A percentile compares a stretch with the other conserved stretches of the same genome.
Conservation (phyloP, 2,113 vertebrate species). For the Seriola dumerili region DNA sequence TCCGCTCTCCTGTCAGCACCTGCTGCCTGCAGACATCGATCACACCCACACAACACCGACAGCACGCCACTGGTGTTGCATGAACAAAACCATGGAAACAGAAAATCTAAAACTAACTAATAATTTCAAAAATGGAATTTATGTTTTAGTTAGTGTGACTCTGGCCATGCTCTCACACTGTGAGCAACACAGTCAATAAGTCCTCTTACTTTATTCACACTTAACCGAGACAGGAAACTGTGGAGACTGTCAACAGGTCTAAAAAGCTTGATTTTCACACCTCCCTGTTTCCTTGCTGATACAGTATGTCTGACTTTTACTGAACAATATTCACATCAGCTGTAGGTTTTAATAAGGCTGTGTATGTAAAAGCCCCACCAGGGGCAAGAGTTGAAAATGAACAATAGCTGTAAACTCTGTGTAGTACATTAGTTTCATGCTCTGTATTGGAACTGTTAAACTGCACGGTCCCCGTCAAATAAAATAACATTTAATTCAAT, state of each 20-base stretch:
- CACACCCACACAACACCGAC: slow-evolving; percentile 34
- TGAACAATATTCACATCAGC: too few species aligned
- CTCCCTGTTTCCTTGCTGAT: background rate
- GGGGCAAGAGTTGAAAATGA: too few species aligned
- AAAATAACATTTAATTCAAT: too few species aligned
- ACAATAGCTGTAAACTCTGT: too few species aligned
- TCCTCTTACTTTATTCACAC: background rate
- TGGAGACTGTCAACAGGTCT: background rate
- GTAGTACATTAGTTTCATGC: too few species aligned
- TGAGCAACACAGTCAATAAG: background rate
- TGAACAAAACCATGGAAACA: background rate
- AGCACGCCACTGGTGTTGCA: slow-evolving; percentile 1
- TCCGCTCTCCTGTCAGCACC: slow-evolving; percentile 37
- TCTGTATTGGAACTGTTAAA: too few species aligned
- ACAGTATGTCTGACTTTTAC: background rate
- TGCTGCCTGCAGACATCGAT: slow-evolving; percentile 56
- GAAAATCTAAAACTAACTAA: background rate
- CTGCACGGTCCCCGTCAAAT: too few species aligned
- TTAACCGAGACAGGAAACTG: background rate
- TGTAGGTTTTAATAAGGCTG: too few species aligned
- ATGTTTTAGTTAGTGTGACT: background rate
- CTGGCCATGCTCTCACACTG: background rate
- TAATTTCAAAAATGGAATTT: background rate
- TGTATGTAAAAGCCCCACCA: too few species aligned
- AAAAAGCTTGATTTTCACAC: background rate